Percentiles rank a stretch among this genome's conserved stretches.
These are phyloP conservation scores for Rhodeus uyekii DNA, from an alignment of 2,797 vertebrate species.

Conservation along the genomic window DNA sequence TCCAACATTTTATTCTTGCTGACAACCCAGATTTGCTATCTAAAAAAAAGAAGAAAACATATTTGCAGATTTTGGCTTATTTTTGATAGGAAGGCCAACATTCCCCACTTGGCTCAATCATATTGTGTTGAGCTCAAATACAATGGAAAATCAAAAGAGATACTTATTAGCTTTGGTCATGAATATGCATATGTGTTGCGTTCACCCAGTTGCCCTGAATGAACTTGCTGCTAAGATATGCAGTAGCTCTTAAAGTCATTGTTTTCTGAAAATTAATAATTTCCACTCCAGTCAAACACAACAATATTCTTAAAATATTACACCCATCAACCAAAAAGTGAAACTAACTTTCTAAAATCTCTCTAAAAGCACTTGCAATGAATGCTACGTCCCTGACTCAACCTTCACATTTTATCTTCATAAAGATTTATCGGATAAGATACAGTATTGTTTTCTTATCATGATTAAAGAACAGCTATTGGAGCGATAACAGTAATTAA, in stretches of 20 bases:
- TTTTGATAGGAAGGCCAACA: not conserved
- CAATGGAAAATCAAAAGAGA: not conserved
- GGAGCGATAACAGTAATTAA: constrained; percentile 20
- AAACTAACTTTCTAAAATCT: not conserved
- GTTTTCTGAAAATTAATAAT: not conserved
- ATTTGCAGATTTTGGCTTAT: not conserved
- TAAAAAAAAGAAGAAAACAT: not conserved
- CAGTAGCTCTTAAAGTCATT: not conserved
- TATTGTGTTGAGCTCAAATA: not conserved
- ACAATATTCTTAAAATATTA: not conserved
- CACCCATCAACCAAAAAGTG: not conserved
- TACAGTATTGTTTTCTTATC: constrained; percentile 23
- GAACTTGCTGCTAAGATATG: no score
- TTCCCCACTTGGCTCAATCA: not conserved
- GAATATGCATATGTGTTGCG: no score
- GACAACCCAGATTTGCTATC: not conserved
- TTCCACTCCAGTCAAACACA: not conserved
- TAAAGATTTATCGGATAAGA: constrained; percentile 28
- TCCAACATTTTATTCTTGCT: not conserved
- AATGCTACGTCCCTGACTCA: constrained; percentile 4
- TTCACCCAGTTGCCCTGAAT: no score
- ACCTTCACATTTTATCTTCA: constrained; percentile 18
- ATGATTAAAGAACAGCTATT: constrained; percentile 4
- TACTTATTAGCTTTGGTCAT: not conserved
- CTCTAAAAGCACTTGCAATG: not conserved